Percentiles rank a stretch among this genome's conserved stretches.
Conservation (phyloP, 2,888 invertebrate genomes). For the Gandaritis pyraliata region DNA sequence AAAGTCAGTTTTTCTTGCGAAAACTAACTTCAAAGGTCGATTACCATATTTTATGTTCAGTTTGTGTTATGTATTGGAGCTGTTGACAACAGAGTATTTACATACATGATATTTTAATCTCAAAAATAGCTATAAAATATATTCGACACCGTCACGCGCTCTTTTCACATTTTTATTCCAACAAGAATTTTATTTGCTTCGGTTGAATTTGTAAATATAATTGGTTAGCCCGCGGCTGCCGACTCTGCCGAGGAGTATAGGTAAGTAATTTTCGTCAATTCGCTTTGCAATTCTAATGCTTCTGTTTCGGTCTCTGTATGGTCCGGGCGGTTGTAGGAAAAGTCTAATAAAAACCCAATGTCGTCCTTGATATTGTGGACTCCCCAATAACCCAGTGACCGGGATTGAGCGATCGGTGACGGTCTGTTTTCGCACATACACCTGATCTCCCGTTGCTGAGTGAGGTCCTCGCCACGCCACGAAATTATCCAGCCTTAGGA, state of each 20-base stretch:
- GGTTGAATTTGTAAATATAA: constrained; percentile 70
- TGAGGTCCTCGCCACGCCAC: background rate
- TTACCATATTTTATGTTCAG: background rate
- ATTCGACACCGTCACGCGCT: constrained; percentile 38
- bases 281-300: constrained; percentile 71
- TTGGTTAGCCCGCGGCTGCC: constrained; percentile 35
- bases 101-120: constrained; percentile 22
- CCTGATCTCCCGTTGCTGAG: background rate
- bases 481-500: background rate
- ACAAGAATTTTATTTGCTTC: constrained; percentile 48
- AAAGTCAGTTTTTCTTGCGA: too few relatives aligned
- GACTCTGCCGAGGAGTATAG: constrained; percentile 48
- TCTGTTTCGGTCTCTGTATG: constrained; percentile 47
- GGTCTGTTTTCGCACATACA: background rate
- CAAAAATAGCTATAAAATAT: constrained; percentile 27
- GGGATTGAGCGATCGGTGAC: constrained; percentile 41
- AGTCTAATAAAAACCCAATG: constrained; percentile 47
- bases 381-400: constrained; percentile 69
- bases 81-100: constrained; percentile 15
- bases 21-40: too few relatives aligned
- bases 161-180: constrained; percentile 47
- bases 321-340: constrained; percentile 45
- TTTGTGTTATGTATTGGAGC: constrained; percentile 1
- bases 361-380: constrained; percentile 58
- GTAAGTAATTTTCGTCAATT: constrained; percentile 69